Base-by-base conservation (phyloP, 2,113 vertebrate species). In the Colaptes auratus region DNA sequence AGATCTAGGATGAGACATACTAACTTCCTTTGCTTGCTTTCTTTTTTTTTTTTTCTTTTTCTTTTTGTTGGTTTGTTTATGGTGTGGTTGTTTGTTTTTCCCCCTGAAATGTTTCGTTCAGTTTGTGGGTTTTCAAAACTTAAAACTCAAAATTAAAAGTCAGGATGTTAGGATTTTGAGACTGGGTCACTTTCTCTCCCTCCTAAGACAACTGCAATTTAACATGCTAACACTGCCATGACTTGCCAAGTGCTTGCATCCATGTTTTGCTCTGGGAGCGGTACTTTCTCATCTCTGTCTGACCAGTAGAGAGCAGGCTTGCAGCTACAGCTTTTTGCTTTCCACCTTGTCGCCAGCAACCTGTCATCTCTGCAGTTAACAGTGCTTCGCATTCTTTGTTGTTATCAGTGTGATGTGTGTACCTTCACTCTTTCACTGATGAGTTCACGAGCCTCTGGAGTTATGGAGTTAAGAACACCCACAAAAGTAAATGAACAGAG, bases 51-150 rank as follows among this genome's bases (percentile, higher is more conserved):
- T 50, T 31, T 48, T 1, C 39, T 60, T 59, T 10, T 5, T 5
- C 8, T 35, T 18, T 61, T 35, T 35, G 10, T 25, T 20, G 39
- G 46, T 48, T 48, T 48, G 18, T 48, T 21, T 39, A 12, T 48
- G 19, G 46, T 48, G 21, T 46, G 46, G 39, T 64, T 39, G 4
- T 61, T 35, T 58, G 16, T 18, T 21, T 60, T 21, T 19, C 6
- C 7, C 65, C 19, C 12, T 7, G 8, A 88, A 82, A 72, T 59
- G 91, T 97, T 98, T 97, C 96, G 93, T 98, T 95, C 98, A 95
- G 96, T 97, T 97, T 97, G 97, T 97, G 97, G 97, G 97, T 97
- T 98, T 98, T 96, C 82, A 91, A n/a, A 81, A 92, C 82, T 92
- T 93, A 52, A 82, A 69, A 83, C 20, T 93, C 82, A 88, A 96